Percentiles rank a stretch among this genome's conserved stretches.
phyloP scores from a whole-genome alignment of 2,797 vertebrate genomes.

The Falco concolor region DNA sequence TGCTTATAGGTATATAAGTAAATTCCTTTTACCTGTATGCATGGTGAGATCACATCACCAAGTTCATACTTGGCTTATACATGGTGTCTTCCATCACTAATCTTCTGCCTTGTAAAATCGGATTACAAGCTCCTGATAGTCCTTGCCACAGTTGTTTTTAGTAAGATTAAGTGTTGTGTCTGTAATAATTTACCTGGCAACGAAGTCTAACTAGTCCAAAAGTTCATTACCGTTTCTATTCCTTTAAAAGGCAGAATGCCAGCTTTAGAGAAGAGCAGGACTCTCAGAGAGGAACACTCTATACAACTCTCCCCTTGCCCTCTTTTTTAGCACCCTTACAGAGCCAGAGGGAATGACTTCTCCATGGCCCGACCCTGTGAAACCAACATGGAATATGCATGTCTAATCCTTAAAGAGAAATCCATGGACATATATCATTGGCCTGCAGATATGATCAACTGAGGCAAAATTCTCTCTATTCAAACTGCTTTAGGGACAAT shows the following conservation, averaged over 20 bases:
- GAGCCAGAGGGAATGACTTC: neutral
- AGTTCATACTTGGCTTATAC: neutral
- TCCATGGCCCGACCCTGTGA: neutral
- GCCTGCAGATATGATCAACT: neutral
- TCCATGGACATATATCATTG: neutral
- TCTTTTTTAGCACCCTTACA: neutral
- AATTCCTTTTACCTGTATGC: neutral
- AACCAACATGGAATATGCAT: neutral
- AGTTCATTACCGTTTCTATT: neutral
- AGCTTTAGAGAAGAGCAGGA: neutral
- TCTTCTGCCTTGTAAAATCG: neutral
- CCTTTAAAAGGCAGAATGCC: neutral
- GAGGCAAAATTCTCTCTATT: neutral
- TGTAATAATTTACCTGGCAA: neutral
- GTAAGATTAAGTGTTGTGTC: neutral
- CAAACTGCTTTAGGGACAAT: neutral
- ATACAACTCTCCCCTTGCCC: neutral
- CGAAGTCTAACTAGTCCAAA: neutral
- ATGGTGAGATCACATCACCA: neutral
- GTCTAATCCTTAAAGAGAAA: neutral
- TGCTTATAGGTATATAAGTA: neutral
- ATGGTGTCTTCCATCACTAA: neutral
- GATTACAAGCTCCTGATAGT: neutral
- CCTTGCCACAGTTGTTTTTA: neutral
- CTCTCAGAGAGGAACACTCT: neutral